phyloP scores from a whole-genome alignment of 2,888 invertebrate genomes.

The Napeogenes inachia region DNA sequence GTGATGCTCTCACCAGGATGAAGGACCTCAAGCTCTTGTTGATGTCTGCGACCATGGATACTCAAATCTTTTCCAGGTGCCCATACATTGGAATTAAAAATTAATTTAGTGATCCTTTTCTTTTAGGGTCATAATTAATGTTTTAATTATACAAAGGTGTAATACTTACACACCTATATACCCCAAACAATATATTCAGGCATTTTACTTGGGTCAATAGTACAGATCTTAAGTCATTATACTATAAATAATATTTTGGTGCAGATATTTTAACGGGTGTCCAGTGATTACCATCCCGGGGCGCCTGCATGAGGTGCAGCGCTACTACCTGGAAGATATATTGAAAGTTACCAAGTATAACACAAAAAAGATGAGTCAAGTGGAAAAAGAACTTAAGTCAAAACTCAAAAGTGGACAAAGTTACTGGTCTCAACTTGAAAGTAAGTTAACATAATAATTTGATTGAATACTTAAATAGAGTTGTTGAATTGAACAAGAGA shows the following conservation, averaged over 20 bases:
- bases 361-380: conserved; percentile 68
- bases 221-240: background rate
- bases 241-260: conserved; percentile 1
- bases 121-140: background rate
- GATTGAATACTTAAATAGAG: too few relatives aligned
- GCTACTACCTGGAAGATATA: conserved; percentile 88
- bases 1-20: conserved; percentile 83
- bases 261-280: conserved; percentile 87
- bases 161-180: too few relatives aligned
- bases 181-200: too few relatives aligned
- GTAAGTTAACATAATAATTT: conserved; percentile 32
- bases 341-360: conserved; percentile 79
- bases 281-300: conserved; percentile 88
- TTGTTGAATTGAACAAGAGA: too few relatives aligned
- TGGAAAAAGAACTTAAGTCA: conserved; percentile 52
- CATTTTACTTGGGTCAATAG: too few relatives aligned
- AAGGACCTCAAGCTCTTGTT: conserved; percentile 88
- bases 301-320: conserved; percentile 83
- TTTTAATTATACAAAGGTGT: background rate
- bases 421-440: conserved; percentile 66
- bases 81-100: too few relatives aligned
- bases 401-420: conserved; percentile 56
- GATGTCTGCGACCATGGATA: conserved; percentile 97
- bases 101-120: too few relatives aligned
- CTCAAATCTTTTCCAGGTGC: conserved; percentile 83